A percentile compares a stretch with the other conserved stretches of the same genome.
Evolutionary conservation across 2,888 invertebrate genomes (phyloP).

Genomic region (Digitonthophagus gazella): DNA sequence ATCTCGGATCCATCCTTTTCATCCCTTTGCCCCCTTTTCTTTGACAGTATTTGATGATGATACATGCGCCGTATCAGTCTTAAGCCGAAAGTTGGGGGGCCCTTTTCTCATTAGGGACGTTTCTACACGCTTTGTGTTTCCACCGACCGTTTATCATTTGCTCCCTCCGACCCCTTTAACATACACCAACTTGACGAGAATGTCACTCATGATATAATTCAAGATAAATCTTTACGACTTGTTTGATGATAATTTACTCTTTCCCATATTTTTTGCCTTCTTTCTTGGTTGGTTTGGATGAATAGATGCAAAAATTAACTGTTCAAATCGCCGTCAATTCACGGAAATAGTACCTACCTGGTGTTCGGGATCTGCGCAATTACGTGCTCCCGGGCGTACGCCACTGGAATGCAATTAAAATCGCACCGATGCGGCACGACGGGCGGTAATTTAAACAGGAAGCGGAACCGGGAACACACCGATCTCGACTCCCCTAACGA

Average conservation of each 20-base stretch:
- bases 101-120: background rate
- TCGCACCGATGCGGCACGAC: slow-evolving; percentile 5
- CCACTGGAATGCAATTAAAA: slow-evolving; percentile 17
- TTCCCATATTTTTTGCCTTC: too few relatives aligned
- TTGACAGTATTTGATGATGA: background rate
- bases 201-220: background rate
- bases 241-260: too few relatives aligned
- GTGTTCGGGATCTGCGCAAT: background rate
- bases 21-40: background rate
- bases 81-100: background rate
- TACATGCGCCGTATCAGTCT: background rate
- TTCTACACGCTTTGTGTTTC: background rate
- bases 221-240: background rate
- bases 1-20: background rate
- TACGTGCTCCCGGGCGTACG: slow-evolving; percentile 4
- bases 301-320: background rate
- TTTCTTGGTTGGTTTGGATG: background rate
- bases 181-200: background rate
- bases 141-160: background rate
- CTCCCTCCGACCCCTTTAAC: background rate
- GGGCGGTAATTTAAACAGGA: slow-evolving; percentile 9
- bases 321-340: background rate
- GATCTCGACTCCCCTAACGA: background rate
- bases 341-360: background rate
- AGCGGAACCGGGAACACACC: slow-evolving; percentile 2